Base-by-base conservation (phyloP, 2,888 invertebrate genomes). In the Tenthredo mesomela region DNA sequence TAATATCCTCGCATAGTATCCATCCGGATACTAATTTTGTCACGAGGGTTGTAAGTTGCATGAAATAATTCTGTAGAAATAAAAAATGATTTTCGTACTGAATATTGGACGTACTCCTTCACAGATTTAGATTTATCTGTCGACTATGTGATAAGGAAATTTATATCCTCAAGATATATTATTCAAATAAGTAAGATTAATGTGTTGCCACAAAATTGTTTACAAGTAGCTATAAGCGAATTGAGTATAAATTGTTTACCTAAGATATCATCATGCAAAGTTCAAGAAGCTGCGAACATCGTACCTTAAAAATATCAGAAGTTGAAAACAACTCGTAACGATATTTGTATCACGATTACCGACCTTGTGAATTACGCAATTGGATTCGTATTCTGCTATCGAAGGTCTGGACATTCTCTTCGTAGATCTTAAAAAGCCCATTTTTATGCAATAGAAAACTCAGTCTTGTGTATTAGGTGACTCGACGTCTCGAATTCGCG, bases 401-500 rank as follows among this genome's bases (percentile, higher is more conserved):
- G 25, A 25, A 80, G 61, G 37, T 18, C 80, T 80, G 37, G 21
- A 37, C 58, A 40, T 80, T 80, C 61, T 78, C 40, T 61, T 37
- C n/a, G 21, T 15, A 25, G 61, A 43, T 15, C 21, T 80, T 37
- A 33, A 61, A 80, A 61, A 80, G n/a, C 61, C 33, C 6, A 40
- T 18, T 61, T 61, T 80, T 80, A 58, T 61, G 80, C 29, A 80
- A 80, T 21, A 10, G 33, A 21, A 40, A 61, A 80, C 58, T 18
- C 3, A 0, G 21, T 18, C 37, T 80, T 33, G 21, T 18, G 58
- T 80, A 80, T 80, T 40, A n/a, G 12, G 40, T 80, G 80, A 61
- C 80, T 61, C 25, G 29, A 25, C 33, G 33, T 80, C 80, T 80
- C 80, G 12, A 80, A 80, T 80, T 80, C 61, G 12, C 80, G 25